Base-by-base conservation (phyloP, 1,140 invertebrate species). In the Dinothrombium tinctorium region DNA sequence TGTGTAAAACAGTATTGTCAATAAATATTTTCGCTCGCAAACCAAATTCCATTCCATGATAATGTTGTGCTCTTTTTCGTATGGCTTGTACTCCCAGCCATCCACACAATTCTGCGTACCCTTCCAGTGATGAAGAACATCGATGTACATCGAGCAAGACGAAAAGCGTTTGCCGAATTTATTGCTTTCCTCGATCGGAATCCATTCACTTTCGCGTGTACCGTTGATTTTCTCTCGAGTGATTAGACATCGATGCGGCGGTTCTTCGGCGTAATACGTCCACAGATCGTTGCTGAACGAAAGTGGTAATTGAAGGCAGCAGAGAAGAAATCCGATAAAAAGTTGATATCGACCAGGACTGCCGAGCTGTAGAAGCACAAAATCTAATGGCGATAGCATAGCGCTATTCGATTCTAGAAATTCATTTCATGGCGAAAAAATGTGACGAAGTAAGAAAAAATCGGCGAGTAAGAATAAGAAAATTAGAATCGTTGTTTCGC, bases 11-110 rank as follows among this genome's bases (percentile, higher is more conserved):
- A 62, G 56, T 19, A 65, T 51, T 17, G 50, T 53, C 7, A 53
- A 50, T 7, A 68, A 45, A 44, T 61, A 61, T 25, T 50, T 48
- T 33, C 56, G 50, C n/a, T 62, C 59, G 47, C 68, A 69, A 11
- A 69, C 59, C 31, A 69, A 52, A 22, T 58, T 48, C 63, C 64
- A 69, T 49, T 59, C 57, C 2, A 53, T 50, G 4, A 54, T 48
- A 15, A 59, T 39, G 32, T 45, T 57, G 47, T 51, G 54, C 44
- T 58, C 55, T 20, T 46, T 44, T 5, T 50, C 40, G 21, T 33
- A 40, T 1, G 44, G 42, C 6, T 54, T 24, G 41, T 52, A 59
- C 43, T 58, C 48, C 48, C 53, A 59, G 14, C 57, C 57, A 31
- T 53, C 41, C 4, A 48, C 33, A 40, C 57, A 59, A 0, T 35